Conservation (phyloP, 2,888 invertebrate genomes). For the Neoascia interrupta region DNA sequence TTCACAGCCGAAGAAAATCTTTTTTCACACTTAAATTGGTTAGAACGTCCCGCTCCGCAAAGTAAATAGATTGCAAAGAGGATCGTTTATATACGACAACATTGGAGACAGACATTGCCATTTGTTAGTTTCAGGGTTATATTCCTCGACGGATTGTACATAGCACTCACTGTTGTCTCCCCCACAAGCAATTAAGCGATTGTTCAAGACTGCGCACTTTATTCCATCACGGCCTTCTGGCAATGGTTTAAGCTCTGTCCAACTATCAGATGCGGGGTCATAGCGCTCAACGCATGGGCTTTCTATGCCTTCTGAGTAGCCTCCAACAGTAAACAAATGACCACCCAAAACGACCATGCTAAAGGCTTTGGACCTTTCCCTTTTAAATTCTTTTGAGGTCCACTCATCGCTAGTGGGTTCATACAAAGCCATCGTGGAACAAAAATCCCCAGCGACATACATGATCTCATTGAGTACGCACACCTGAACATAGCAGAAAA, state of each 20-base stretch:
- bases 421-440: not conserved
- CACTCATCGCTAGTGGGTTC: not conserved
- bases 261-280: conserved; percentile 13
- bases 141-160: conserved; percentile 25
- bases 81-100: conserved; percentile 11
- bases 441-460: not conserved
- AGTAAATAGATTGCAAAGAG: too few species aligned
- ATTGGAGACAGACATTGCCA: conserved; percentile 5
- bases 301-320: conserved; percentile 3
- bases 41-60: too few species aligned
- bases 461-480: not conserved
- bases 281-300: conserved; percentile 16
- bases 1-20: too few species aligned
- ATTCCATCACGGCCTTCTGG: conserved; percentile 7
- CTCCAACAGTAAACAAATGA: conserved; percentile 17
- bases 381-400: not conserved
- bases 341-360: conserved; percentile 13
- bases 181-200: conserved; percentile 23
- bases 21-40: too few species aligned
- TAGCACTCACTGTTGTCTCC: conserved; percentile 12
- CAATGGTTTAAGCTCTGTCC: conserved; percentile 12
- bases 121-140: conserved; percentile 14
- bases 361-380: conserved; percentile 2
- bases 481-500: not conserved
- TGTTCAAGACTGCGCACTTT: conserved; percentile 20